These are phyloP conservation scores for Cheilosia pagana DNA, from an alignment of 2,888 invertebrate species.

Conservation along the genomic window DNA sequence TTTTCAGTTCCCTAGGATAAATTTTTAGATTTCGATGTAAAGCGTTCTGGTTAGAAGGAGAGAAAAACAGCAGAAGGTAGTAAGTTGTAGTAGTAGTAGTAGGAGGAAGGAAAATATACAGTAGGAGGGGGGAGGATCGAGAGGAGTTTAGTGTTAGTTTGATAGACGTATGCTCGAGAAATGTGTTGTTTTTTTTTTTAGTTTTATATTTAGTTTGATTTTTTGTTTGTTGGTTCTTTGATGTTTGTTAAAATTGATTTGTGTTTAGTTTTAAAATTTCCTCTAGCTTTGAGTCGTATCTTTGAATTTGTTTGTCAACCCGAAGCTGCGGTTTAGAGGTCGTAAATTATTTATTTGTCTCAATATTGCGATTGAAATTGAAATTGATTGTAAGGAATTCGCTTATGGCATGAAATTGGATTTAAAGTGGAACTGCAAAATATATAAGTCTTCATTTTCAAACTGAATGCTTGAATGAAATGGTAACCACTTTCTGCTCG, in stretches of 20 bases:
- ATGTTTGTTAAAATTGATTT: slow-evolving; percentile 39
- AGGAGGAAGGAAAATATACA: slow-evolving; percentile 2
- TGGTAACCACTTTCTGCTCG: too few relatives aligned
- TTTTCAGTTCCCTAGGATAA: slow-evolving; percentile 68
- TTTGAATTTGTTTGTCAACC: background rate
- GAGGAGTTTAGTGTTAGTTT: slow-evolving; percentile 56
- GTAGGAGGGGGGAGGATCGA: slow-evolving; percentile 15
- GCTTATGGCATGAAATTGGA: background rate
- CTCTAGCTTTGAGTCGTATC: background rate
- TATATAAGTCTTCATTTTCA: too few relatives aligned
- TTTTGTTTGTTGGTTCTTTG: slow-evolving; percentile 37
- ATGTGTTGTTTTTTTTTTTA: slow-evolving; percentile 50
- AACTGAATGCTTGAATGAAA: too few relatives aligned
- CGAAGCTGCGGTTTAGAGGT: slow-evolving; percentile 40
- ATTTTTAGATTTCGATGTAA: slow-evolving; percentile 62
- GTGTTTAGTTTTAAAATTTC: slow-evolving; percentile 19
- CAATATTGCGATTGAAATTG: slow-evolving; percentile 11
- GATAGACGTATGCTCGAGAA: slow-evolving; percentile 60
- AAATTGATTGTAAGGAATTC: slow-evolving; percentile 11
- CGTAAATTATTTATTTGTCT: background rate
- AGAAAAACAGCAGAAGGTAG: slow-evolving; percentile 15
- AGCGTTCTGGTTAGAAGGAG: slow-evolving; percentile 25
- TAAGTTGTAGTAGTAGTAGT: slow-evolving; percentile 39
- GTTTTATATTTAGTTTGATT: slow-evolving; percentile 42
- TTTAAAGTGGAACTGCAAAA: background rate